Base-by-base conservation (phyloP, 2,113 vertebrate genomes). In the Pagrus major region DNA sequence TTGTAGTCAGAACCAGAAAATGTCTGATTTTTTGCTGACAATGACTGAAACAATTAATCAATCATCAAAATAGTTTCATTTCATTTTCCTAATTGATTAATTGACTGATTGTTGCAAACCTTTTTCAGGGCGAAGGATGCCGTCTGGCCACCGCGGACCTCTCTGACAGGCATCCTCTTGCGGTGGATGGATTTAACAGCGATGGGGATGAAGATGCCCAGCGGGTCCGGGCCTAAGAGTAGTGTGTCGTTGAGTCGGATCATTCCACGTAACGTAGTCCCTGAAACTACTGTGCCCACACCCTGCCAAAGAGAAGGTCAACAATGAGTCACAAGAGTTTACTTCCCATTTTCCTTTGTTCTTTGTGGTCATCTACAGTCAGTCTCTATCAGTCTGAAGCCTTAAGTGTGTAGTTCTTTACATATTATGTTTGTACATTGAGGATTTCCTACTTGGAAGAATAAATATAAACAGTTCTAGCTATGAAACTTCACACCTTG, bases 121-220 rank as follows among this genome's bases (percentile, higher is more conserved):
- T 99, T 99, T 89, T 99, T 98, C 77, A 99, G 88, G 1, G 97
- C 96, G 14, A 99, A 99, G 42, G 97, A 99, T 9, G 97, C 97
- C 0, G 97, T 99, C 94, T 99, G 97, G 20, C 97, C 97, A 1
- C 97, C 97, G 0, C 96, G 94, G 21, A 99, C 97, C 90, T 99
- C 97, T 84, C 95, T 96, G 55, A 99, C 97, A 0, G 97, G 96
- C 97, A 99, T 98, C 80, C 97, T 96, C 84, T 99, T 99, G 75
- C 97, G 96, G 85, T 99, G 97, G 90, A 99, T 99, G 31, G 97
- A 98, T 80, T 99, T 99, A 44, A 98, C 97, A 0, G 96, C 94
- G 18, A 99, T 97, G 72, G 97, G 93, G 56, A 96, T 93, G 93
- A 99, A 99, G 92, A 92, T 95, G 42, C 97, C 97, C 39, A 98